Evolutionary conservation across 2,113 vertebrate genomes (phyloP).

Genomic region (Rhagologus leucostigma): DNA sequence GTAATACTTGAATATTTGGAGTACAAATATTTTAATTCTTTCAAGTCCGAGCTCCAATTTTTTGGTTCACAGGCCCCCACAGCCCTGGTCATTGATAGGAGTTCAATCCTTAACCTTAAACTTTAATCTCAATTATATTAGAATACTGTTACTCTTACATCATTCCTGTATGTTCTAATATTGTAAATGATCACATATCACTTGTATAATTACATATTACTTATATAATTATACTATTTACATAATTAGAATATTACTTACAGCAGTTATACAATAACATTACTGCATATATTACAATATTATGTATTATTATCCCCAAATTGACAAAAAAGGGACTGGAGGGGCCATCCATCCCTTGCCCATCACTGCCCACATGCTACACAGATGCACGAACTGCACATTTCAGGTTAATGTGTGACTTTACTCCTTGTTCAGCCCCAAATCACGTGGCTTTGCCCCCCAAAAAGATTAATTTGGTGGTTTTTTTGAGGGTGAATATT

Average conservation of each 20-base stretch:
- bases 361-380: fast-evolving
- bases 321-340: background rate
- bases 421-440: background rate
- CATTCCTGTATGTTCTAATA: background rate
- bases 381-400: fast-evolving
- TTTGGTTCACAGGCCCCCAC: background rate
- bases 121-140: background rate
- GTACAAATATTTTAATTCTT: background rate
- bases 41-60: fast-evolving
- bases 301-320: background rate
- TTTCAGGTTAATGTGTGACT: background rate
- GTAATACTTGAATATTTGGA: background rate
- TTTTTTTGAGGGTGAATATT: fast-evolving
- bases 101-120: background rate
- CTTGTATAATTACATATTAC: background rate
- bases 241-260: background rate
- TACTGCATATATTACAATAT: background rate
- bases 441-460: fast-evolving
- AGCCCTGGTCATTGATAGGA: background rate
- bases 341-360: fast-evolving
- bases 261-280: background rate
- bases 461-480: fast-evolving
- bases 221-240: background rate
- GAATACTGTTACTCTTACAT: background rate
- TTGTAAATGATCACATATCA: background rate